Evolutionary conservation across 2,797 vertebrate species (phyloP), one percentile per base, ranked within the genome.

Genomic region (Enteromius argenteus): DNA sequence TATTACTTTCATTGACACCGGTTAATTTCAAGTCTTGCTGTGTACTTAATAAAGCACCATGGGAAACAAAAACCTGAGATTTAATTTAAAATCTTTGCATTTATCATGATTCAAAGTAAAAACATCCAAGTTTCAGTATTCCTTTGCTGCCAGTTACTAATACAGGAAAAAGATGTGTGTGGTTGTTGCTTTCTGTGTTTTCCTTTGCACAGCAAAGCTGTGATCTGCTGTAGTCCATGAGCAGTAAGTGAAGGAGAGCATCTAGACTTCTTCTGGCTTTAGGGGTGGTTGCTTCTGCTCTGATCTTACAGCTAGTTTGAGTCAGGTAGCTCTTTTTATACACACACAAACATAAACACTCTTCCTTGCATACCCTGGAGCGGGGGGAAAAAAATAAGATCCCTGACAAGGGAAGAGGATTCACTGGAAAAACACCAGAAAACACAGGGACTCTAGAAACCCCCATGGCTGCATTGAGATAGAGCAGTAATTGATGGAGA

Each of bases 401-500:
- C 13, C 19, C 13, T 58, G 64, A 46, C 64, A 78, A 69, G 75
- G 37, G 30, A 78, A 78, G 46, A 60, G 39, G 37, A 84, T 78
- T 79, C 66, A 60, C 51, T 71, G 62, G 72, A 77, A 83, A 53
- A 83, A 76, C 49, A 68, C 60, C 17, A 71, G 37, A 84, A 83
- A 71, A 60, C 10, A 74, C 27, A 39, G 23, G 79, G 39, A 44
- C 53, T 49, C 51, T 15, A 78, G 73, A 81, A 69, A 72, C 21
- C 84, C 73, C 21, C 5, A 10, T 75, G 81, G 35, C 64, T 64
- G 42, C 56, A 27, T 27, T 42, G 80, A 79, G n/a, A 81, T 49
- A 42, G 49, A 58, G n/a, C 58, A 39, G 77, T 77, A 83, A 86
- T 72, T 51, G 85, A 86, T 79, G 64, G 76, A 79, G 74, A 27